These are phyloP conservation scores for Sphyrna mokarran DNA, from an alignment of 2,113 vertebrate genomes.

Conservation along the genomic window DNA sequence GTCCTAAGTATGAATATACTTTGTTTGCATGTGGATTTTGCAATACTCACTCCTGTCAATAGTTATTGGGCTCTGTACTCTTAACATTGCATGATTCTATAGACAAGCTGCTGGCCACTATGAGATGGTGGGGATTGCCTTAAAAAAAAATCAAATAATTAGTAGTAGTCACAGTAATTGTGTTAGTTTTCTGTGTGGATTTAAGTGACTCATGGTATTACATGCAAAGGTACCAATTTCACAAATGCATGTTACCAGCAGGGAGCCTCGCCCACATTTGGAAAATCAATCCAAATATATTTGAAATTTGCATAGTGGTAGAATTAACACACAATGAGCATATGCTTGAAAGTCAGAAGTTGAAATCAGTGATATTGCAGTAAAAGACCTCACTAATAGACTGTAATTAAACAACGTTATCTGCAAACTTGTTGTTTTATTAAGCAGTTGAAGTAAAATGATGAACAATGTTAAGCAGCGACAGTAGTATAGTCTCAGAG, in stretches of 20 bases:
- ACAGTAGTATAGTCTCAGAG: background rate
- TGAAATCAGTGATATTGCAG: constrained; percentile 18
- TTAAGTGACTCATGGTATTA: constrained; percentile 25
- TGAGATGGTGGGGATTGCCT: background rate
- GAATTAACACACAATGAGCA: constrained; percentile 33
- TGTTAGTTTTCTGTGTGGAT: constrained; percentile 15
- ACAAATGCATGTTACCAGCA: constrained; percentile 33
- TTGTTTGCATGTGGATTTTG: background rate
- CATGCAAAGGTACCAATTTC: constrained; percentile 34
- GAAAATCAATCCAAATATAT: constrained; percentile 33
- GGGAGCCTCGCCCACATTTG: constrained; percentile 24
- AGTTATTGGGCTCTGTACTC: background rate
- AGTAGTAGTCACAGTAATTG: background rate
- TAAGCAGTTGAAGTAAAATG: constrained; percentile 5
- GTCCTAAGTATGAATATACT: background rate
- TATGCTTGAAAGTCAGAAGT: constrained; percentile 6
- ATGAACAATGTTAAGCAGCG: background rate
- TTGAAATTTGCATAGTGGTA: constrained; percentile 10
- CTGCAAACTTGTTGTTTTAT: constrained; percentile 28
- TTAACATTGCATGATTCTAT: background rate
- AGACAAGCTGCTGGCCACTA: background rate
- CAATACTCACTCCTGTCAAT: background rate
- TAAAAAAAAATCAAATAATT: background rate
- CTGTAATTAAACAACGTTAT: background rate
- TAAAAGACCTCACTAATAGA: background rate